Evolutionary conservation across 2,888 invertebrate genomes (phyloP).

Genomic region (Ypsolopha scabrella): DNA sequence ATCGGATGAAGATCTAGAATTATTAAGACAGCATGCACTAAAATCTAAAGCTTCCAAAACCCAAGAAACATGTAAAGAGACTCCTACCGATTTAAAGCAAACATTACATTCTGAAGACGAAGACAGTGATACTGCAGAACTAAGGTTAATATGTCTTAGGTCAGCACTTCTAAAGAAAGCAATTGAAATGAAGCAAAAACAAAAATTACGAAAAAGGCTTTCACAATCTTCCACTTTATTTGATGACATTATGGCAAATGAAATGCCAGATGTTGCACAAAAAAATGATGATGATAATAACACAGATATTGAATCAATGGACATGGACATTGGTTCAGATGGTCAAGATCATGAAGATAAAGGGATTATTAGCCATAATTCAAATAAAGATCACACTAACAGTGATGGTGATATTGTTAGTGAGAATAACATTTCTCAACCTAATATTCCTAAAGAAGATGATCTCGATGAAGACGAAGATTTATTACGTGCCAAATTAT

Average conservation of each 20-base stretch:
- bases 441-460: conserved; percentile 24
- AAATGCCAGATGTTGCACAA: conserved; percentile 19
- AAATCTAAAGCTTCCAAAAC: conserved; percentile 46
- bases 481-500: conserved; percentile 67
- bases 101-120: conserved; percentile 50
- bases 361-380: conserved; percentile 7
- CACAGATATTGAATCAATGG: conserved; percentile 62
- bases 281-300: conserved; percentile 39
- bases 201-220: conserved; percentile 43
- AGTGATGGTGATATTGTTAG: conserved; percentile 10
- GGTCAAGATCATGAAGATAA: conserved; percentile 34
- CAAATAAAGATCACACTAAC: conserved; percentile 3
- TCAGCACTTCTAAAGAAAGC: conserved; percentile 77
- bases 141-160: conserved; percentile 75
- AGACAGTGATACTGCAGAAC: conserved; percentile 72
- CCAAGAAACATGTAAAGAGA: conserved; percentile 15
- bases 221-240: conserved; percentile 40
- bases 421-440: conserved; percentile 8
- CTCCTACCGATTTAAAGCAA: conserved; percentile 15
- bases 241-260: conserved; percentile 29
- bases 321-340: conserved; percentile 65
- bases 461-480: conserved; percentile 73
- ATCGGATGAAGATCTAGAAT: conserved; percentile 61
- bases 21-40: conserved; percentile 52
- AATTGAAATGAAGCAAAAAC: conserved; percentile 65